These are phyloP conservation scores for Augochlora pura DNA, from an alignment of 1,140 invertebrate genomes.

Conservation along the genomic window DNA sequence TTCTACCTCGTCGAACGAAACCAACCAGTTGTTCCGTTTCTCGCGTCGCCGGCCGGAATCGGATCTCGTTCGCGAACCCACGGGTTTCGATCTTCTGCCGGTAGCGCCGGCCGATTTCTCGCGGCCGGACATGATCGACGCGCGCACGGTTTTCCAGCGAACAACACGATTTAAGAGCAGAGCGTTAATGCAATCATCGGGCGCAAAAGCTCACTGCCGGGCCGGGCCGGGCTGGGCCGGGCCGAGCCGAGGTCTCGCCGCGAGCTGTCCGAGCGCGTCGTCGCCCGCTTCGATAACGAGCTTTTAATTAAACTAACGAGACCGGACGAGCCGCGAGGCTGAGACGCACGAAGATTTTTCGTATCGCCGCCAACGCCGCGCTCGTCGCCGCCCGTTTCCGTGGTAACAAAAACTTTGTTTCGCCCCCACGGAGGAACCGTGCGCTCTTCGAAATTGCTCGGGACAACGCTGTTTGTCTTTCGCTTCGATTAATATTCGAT, in stretches of 20 bases:
- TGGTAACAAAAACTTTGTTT: no score
- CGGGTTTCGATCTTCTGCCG: background rate
- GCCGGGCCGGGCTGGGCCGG: conserved; percentile 9
- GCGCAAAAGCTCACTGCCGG: conserved; percentile 26
- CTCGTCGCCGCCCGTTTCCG: background rate
- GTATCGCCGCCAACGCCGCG: background rate
- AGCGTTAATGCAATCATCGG: conserved; percentile 22
- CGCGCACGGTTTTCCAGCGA: background rate
- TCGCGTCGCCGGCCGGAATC: background rate
- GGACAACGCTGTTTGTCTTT: no score
- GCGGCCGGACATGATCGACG: conserved; percentile 12
- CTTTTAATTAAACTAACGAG: conserved; percentile 65
- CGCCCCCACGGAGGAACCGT: no score
- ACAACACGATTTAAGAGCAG: conserved; percentile 3
- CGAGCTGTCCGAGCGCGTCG: conserved; percentile 9
- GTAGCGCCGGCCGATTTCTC: background rate
- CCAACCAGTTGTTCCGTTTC: conserved; percentile 68
- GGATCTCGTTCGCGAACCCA: conserved; percentile 5
- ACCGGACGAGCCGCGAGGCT: conserved; percentile 31
- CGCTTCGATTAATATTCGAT: no score
- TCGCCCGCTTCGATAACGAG: conserved; percentile 55
- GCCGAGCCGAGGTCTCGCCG: background rate
- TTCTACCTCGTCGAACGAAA: conserved; percentile 46
- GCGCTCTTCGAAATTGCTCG: no score
- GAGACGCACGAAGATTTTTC: conserved; percentile 30